These are phyloP conservation scores for Elanus axillaris DNA, from an alignment of 2,113 vertebrate genomes.

Conservation along the genomic window DNA sequence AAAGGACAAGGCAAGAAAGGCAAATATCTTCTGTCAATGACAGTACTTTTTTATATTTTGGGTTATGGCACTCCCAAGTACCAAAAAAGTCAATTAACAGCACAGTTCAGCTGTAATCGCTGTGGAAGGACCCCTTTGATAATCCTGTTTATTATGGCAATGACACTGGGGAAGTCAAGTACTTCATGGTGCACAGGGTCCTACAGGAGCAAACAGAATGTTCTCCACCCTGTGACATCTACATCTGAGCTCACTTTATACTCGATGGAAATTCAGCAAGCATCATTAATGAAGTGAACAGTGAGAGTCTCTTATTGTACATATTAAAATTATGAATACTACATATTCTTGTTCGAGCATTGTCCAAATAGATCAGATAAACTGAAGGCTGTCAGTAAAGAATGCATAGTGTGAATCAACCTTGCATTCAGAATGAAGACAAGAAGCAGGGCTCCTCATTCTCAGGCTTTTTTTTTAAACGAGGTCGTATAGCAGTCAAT, in stretches of 20 bases:
- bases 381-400: background rate
- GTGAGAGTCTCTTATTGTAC: background rate
- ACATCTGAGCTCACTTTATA: background rate
- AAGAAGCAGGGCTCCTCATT: background rate
- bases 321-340: background rate
- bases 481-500: background rate
- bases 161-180: background rate
- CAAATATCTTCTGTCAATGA: background rate
- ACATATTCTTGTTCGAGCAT: background rate
- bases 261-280: background rate
- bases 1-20: background rate
- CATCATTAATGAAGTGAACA: background rate
- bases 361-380: background rate
- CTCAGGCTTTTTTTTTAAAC: background rate
- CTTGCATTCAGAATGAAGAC: background rate
- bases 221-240: background rate
- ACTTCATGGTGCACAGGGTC: background rate
- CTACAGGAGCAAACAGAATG: background rate
- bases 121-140: background rate
- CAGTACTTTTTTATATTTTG: background rate
- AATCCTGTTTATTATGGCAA: background rate
- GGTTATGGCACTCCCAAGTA: background rate
- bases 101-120: background rate
- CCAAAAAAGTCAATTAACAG: too few relatives aligned
- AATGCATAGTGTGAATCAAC: background rate